phyloP scores from a whole-genome alignment of 2,113 vertebrate species.

The Crotalus horridus region DNA sequence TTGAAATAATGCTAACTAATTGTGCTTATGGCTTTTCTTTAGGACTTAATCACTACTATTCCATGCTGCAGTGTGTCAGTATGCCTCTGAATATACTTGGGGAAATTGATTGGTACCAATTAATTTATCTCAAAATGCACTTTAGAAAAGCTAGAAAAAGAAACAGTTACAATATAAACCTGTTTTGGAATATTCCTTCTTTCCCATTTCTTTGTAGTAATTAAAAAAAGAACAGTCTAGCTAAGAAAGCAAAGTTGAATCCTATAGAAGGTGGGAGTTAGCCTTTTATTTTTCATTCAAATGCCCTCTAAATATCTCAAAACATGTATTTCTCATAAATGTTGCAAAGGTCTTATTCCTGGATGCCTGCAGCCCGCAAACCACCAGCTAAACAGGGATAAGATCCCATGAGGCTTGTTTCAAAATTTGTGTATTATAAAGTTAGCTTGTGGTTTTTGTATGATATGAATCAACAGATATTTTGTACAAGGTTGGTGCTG shows the following conservation, averaged over 20 bases:
- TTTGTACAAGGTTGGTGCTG: constrained; percentile 56
- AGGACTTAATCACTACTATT: neutral
- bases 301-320: neutral
- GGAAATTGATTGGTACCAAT: neutral
- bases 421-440: constrained; percentile 58
- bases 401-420: constrained; percentile 53
- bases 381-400: constrained; percentile 53
- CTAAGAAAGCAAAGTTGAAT: neutral
- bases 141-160: neutral
- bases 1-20: neutral
- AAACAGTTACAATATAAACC: neutral
- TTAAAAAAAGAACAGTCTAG: neutral
- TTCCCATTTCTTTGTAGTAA: neutral
- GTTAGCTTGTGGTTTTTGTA: constrained; percentile 65
- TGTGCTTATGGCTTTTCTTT: neutral
- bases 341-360: constrained; percentile 30
- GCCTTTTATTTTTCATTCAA: neutral
- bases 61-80: neutral
- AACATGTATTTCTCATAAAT: constrained; percentile 14
- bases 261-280: neutral
- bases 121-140: neutral
- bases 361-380: constrained; percentile 25
- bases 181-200: too few species aligned
- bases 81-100: neutral
- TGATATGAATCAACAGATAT: constrained; percentile 55